Base-by-base conservation (phyloP, 2,113 vertebrate genomes). In the Tachysurus fulvidraco region DNA sequence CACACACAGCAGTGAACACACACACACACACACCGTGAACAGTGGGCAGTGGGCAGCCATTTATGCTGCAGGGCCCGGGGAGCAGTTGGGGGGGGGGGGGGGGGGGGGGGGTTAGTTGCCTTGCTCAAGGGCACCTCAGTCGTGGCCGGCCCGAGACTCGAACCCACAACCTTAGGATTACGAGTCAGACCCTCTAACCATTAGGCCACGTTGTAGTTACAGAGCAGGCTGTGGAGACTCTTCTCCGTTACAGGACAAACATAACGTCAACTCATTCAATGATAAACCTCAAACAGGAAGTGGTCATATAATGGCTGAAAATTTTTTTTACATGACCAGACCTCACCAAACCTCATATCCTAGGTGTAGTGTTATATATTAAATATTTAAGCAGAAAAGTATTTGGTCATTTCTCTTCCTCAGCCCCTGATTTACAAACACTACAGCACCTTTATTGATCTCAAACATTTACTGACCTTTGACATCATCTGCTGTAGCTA, bases 401-500 rank as follows among this genome's bases (percentile, higher is more conserved):
- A 4, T 74, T 74, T 19, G 36, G 3, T 41, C 62, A 65, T 65
- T 65, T 65, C 65, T 36, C 60, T n/a, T 0, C 62, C 30, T 17
- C 65, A 67, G 28, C 28, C 28, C 14, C 67, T 71, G 67, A 71
- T 36, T 41, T 71, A 41, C 36, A 44, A 71, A 44, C 36, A 71
- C 36, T 71, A 44, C 46, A 50, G 23, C 50, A 46, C 44, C 4
- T 46, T 73, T 46, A 71, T 41, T 71, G 19, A 41, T 36, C 36
- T 50, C 46, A 64, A 71, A 13, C 41, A 1, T 25, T 21, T 73
- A 6, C 54, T 77, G 23, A 85, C 55, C 93, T 41, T 78, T 92
- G 52, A 94, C 87, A 89, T 95, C 94, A 0, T 92, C 91, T n/a
- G 17, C 57, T 0, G 92, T 95, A 59, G 93, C 87, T 23, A 4